These are phyloP conservation scores for Colletes latitarsis DNA, from an alignment of 1,140 invertebrate species.

Conservation along the genomic window DNA sequence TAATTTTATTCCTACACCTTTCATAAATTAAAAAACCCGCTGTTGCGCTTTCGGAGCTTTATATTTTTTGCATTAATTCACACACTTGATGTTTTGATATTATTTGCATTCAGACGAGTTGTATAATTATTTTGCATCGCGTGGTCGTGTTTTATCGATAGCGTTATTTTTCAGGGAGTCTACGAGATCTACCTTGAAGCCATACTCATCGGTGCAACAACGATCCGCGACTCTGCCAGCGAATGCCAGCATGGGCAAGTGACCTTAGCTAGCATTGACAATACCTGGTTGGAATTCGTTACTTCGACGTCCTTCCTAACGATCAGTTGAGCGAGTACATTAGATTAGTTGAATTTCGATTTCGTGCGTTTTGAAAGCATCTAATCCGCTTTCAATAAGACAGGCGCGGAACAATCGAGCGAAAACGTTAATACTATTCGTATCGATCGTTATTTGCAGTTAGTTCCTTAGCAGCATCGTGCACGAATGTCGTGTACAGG, in stretches of 20 bases:
- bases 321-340: slow-evolving; percentile 22
- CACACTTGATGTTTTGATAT: neutral
- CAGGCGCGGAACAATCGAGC: neutral
- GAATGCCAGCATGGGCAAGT: slow-evolving; percentile 83
- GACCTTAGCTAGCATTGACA: slow-evolving; percentile 62
- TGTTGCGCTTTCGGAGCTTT: slow-evolving; percentile 34
- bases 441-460: slow-evolving; percentile 9
- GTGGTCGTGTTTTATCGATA: neutral
- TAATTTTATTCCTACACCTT: slow-evolving; percentile 1
- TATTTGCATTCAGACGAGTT: neutral
- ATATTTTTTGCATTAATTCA: slow-evolving; percentile 11
- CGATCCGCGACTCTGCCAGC: slow-evolving; percentile 87
- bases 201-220: slow-evolving; percentile 86
- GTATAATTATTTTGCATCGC: too few relatives aligned
- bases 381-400: neutral
- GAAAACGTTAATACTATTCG: neutral
- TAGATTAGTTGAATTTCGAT: slow-evolving; percentile 13
- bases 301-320: slow-evolving; percentile 24
- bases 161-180: slow-evolving; percentile 83
- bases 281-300: slow-evolving; percentile 31
- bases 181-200: slow-evolving; percentile 87
- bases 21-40: neutral
- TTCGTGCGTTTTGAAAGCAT: neutral
- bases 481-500: neutral
- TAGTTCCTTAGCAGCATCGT: slow-evolving; percentile 17